Evolutionary conservation across 2,113 vertebrate genomes (phyloP).

Genomic region (Sylvietta virens): DNA sequence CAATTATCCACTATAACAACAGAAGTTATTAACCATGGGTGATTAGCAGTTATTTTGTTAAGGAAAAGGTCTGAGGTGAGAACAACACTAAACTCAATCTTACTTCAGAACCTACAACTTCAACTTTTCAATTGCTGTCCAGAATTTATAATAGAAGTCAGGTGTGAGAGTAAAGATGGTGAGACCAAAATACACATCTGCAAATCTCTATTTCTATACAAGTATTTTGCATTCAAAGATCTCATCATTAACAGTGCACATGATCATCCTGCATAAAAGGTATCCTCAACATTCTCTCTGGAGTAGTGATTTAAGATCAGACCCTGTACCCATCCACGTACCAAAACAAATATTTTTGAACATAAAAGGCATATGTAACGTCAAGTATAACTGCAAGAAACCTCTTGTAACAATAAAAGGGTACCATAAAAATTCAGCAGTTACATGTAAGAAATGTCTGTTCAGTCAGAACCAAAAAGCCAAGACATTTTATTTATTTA

Average conservation of each 20-base stretch:
- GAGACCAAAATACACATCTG: background rate
- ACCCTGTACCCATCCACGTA: rapidly evolving
- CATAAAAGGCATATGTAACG: background rate
- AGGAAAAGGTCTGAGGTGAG: background rate
- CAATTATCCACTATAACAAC: background rate
- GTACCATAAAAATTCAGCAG: background rate
- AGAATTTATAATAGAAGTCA: background rate
- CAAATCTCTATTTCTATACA: background rate
- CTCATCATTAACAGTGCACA: background rate
- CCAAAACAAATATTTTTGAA: background rate
- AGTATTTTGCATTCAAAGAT: background rate
- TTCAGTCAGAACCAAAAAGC: background rate
- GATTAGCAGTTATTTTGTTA: background rate
- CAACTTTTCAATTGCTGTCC: background rate
- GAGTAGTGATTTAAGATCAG: background rate
- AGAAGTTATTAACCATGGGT: background rate
- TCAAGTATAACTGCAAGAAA: background rate
- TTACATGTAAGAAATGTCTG: background rate
- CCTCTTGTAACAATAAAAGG: background rate
- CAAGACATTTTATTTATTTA: background rate
- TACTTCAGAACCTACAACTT: background rate
- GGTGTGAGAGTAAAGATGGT: background rate
- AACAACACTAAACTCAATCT: background rate
- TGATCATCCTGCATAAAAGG: background rate
- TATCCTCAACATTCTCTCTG: background rate